Base-by-base conservation (phyloP, 2,888 invertebrate species). In the Thalpophila matura region DNA sequence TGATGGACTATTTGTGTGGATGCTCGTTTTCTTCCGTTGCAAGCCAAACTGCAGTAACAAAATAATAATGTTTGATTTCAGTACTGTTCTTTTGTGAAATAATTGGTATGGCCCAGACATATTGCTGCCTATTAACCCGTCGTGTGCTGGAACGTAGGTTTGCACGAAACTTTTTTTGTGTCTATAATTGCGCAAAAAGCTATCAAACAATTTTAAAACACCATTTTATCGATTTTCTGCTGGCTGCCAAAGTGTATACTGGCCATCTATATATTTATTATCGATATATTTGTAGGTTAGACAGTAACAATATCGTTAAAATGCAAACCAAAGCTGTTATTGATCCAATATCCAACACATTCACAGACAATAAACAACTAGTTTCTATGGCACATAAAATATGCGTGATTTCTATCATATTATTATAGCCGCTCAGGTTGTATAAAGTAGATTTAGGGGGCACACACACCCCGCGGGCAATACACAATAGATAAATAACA, bases 401-500 rank as follows among this genome's bases (percentile, higher is more conserved):
- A 74, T 42, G 22, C n/a, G 35, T 40, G 24, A 56, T 61, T 73
- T 68, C 14, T 26, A 49, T 59, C 42, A 45, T 51, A 47, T 53
- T 67, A 53, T 68, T 56, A 45, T 58, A 14, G 22, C 18, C 20
- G 50, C 27, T 51, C 29, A 42, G 26, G 43, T 69, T 37, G 10
- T 37, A 38, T 46, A 54, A 37, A 76, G 24, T 56, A 59, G 55
- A 59, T 74, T 59, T 62, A 53, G 61, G 35, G 26, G 22, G 38
- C 27, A 5, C 27, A 61, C 51, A 26, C 43, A 20, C 16, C n/a
- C n/a, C 46, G 20, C 20, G 33, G 31, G n/a, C 16, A 7, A 24
- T 22, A 60, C 59, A 65, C 56, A 60, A 70, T 29, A 55, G 60
- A 73, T 75, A 64, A 73, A 75, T 70, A 75, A 70, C 71, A 14